Conservation (phyloP, 2,113 vertebrate genomes). For the Heliornis fulica region DNA sequence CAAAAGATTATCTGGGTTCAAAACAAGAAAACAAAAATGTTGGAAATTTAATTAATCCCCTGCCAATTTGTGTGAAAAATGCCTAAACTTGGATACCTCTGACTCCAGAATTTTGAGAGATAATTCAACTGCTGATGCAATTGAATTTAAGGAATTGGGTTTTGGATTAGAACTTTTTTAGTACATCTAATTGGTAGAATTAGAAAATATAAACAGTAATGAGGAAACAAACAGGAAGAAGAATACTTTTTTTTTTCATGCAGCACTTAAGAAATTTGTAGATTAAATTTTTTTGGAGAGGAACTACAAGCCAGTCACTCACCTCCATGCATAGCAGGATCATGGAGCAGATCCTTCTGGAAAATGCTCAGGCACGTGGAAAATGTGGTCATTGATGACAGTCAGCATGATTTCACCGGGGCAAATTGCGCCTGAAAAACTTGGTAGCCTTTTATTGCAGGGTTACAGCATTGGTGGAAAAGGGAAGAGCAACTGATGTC, state of each 20-base stretch:
- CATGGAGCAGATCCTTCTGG: too few relatives aligned
- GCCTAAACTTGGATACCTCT: conserved; percentile 1
- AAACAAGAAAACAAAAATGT: conserved; percentile 40
- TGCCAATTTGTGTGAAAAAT: background rate
- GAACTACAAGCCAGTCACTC: too few relatives aligned
- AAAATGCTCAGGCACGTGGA: too few relatives aligned
- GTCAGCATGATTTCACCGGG: too few relatives aligned
- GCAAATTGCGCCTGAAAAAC: too few relatives aligned
- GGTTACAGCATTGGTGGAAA: too few relatives aligned
- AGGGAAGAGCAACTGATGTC: too few relatives aligned
- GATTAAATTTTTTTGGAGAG: background rate
- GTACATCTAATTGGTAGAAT: background rate
- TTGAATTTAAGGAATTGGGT: conserved; percentile 19
- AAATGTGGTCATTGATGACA: too few relatives aligned
- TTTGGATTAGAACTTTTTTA: conserved; percentile 7
- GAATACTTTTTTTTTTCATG: background rate
- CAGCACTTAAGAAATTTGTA: background rate
- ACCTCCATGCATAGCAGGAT: too few relatives aligned
- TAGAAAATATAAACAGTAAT: background rate
- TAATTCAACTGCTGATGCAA: conserved; percentile 15
- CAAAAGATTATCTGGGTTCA: conserved; percentile 43
- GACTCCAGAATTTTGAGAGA: conserved; percentile 16
- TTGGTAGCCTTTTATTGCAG: too few relatives aligned
- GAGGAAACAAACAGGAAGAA: background rate
- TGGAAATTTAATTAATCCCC: conserved; percentile 60